phyloP scores from a whole-genome alignment of 1,140 invertebrate genomes.

The Drosophila trapezifrons region DNA sequence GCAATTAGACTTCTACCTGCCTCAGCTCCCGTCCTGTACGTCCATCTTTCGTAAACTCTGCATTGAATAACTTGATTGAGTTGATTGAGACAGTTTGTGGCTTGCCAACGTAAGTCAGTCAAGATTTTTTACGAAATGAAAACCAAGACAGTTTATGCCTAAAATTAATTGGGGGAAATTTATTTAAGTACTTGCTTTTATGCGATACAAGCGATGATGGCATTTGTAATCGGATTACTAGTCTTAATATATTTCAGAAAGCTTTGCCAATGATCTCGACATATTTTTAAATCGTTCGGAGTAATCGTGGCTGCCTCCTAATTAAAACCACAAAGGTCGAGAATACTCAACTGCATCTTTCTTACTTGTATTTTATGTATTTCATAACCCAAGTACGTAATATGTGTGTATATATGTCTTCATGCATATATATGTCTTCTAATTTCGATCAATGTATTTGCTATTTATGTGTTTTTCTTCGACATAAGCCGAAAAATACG shows the following conservation, averaged over 20 bases:
- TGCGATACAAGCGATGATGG: not conserved
- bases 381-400: not conserved
- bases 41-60: conserved; percentile 27
- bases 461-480: conserved; percentile 66
- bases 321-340: not conserved
- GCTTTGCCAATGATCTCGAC: no score
- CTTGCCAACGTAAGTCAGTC: conserved; percentile 21
- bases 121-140: not conserved
- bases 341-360: not conserved
- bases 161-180: not conserved
- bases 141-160: not conserved
- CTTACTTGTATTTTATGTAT: not conserved
- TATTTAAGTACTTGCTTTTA: conserved; percentile 2
- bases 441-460: conserved; percentile 62
- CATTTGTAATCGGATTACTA: not conserved
- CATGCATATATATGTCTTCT: conserved; percentile 46
- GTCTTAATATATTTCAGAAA: not conserved
- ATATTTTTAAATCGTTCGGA: no score
- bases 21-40: conserved; percentile 1
- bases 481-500: conserved; percentile 16
- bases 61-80: conserved; percentile 45
- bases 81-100: conserved; percentile 42
- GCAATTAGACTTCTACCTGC: conserved; percentile 61
- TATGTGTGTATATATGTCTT: conserved; percentile 15
- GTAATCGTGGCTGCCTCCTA: not conserved